Conservation (phyloP, 2,797 vertebrate genomes). For the Delichon dasypus region DNA sequence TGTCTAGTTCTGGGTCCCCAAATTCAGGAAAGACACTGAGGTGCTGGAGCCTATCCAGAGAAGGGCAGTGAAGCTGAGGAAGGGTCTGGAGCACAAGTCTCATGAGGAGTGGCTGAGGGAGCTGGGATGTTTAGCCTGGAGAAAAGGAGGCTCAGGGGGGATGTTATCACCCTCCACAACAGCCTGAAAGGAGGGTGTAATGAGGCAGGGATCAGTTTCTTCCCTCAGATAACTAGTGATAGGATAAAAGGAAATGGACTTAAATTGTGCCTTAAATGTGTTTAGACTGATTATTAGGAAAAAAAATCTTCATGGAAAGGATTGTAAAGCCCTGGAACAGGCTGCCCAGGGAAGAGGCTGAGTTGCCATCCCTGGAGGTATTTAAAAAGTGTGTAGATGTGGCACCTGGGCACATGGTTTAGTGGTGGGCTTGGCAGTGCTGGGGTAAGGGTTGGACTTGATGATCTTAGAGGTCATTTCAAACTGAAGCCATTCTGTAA, state of each 20-base stretch:
- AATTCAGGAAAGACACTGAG: not conserved
- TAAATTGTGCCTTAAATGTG: not conserved
- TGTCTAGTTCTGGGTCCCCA: not conserved
- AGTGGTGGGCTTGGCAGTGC: not conserved
- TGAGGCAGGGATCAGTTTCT: accelerated
- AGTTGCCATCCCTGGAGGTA: not conserved
- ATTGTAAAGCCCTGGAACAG: not conserved
- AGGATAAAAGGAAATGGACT: not conserved
- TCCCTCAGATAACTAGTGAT: not conserved
- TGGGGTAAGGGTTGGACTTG: not conserved
- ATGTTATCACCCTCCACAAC: not conserved
- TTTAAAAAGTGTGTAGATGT: not conserved
- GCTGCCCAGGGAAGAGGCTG: not conserved
- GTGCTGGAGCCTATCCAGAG: not conserved
- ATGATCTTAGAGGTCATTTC: not conserved
- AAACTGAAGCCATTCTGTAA: not conserved
- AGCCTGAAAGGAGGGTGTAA: not conserved
- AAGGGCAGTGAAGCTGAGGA: not conserved
- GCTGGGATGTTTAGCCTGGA: not conserved
- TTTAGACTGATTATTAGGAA: not conserved
- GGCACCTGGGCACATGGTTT: not conserved
- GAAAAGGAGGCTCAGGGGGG: not conserved
- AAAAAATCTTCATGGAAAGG: not conserved
- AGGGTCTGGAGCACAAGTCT: not conserved
- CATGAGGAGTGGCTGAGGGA: not conserved